A percentile compares a stretch with the other conserved stretches of the same genome.
These are phyloP conservation scores for Iselma pallidipennis DNA, from an alignment of 2,888 invertebrate genomes.

Conservation along the genomic window DNA sequence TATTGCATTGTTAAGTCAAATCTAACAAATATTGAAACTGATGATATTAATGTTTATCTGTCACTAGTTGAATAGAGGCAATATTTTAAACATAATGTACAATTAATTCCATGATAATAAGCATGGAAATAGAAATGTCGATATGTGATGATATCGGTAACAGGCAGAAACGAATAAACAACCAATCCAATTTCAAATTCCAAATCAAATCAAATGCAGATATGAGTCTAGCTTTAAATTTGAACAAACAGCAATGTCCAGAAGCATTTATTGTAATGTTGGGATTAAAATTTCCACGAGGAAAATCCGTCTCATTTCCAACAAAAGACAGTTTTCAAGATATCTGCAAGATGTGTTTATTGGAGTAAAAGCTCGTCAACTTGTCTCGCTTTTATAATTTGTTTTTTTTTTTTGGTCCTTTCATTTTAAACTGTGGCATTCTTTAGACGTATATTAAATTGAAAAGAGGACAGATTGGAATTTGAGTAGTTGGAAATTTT, in stretches of 20 bases:
- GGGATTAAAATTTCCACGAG: not conserved
- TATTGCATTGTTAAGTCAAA: too few species aligned
- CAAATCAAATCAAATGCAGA: not conserved
- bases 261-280: not conserved
- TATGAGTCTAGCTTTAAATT: not conserved
- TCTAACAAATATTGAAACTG: too few species aligned
- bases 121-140: constrained; percentile 18
- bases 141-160: constrained; percentile 18
- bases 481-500: not conserved
- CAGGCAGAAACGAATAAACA: too few species aligned
- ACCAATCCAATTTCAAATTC: too few species aligned
- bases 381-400: not conserved
- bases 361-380: not conserved
- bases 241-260: not conserved
- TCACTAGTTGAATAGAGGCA: too few species aligned
- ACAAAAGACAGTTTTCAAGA: not conserved
- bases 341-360: not conserved
- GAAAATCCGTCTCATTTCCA: not conserved
- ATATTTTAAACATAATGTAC: too few species aligned
- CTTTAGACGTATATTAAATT: not conserved
- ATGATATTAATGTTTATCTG: too few species aligned
- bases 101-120: constrained; percentile 16
- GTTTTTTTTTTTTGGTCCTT: not conserved
- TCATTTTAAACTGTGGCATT: not conserved
- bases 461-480: not conserved